Evolutionary conservation across 2,888 invertebrate species (phyloP), one percentile per base, ranked within the genome.

Genomic region (Eupithecia tripunctaria): DNA sequence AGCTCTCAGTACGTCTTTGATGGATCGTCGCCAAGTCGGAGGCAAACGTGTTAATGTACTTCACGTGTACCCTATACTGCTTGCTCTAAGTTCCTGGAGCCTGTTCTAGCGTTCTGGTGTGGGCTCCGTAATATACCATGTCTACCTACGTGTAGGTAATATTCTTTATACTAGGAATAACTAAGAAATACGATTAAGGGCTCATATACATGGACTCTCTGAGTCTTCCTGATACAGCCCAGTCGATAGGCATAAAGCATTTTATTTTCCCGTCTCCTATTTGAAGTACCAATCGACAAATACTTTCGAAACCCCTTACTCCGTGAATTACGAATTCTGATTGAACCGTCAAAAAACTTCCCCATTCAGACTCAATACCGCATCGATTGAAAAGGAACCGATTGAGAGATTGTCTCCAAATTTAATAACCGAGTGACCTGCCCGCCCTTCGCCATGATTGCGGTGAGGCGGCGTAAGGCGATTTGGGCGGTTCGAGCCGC

Each of bases 371-470:
- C 8, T 25, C 32, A 27, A 21, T 27, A 69, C 70, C 64, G 72
- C 70, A 68, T 70, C 38, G 56, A 56, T 56, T 56, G 56, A 56
- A 65, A 63, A 76, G 77, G 76, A 82, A 81, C 81, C 85, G 81
- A 81, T 83, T 81, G 73, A 80, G 79, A 85, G 88, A 89, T 90
- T 91, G 90, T 90, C 87, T 88, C 83, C 80, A 86, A 91, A 92
- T 91, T 91, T 90, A 91, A 91, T 91, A 91, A 89, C 87, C 86
- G 85, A 89, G 89, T 88, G 88, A 87, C 88, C 88, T 25, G 56
- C 56, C 68, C 60, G 32, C 21, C 41, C 41, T 41, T 27, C 65
- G 85, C 38, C n/a, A 14, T 64, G 64, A 64, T 41, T 64, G 64
- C 64, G 38, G 64, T n/a, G 27, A 60, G 59, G 59, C 59, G 14